Percentiles rank a stretch among this genome's conserved stretches.
Conservation (phyloP, 2,797 vertebrate species). For the Arrhamphus sclerolepis region DNA sequence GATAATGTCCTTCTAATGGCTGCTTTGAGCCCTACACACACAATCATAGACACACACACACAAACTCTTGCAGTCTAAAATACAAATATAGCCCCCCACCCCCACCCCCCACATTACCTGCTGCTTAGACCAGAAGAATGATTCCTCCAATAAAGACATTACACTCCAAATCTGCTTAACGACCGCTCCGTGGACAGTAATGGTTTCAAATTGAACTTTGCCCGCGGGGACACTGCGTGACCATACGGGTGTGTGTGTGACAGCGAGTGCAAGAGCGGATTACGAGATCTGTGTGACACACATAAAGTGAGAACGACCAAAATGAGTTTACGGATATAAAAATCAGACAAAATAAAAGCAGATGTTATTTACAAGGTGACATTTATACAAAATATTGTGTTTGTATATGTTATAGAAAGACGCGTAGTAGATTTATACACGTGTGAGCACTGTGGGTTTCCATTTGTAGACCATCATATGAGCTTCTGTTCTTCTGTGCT, state of each 20-base stretch:
- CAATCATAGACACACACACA: constrained; percentile 9
- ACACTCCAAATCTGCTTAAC: constrained; percentile 89
- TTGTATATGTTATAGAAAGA: constrained; percentile 15
- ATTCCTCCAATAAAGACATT: constrained; percentile 96
- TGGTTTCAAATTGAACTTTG: constrained; percentile 94
- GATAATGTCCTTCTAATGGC: constrained; percentile 91
- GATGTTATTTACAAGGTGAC: constrained; percentile 22
- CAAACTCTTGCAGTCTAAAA: constrained; percentile 15
- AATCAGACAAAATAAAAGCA: constrained; percentile 44
- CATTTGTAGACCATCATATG: not conserved
- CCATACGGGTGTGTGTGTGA: constrained; percentile 34
- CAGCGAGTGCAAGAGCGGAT: constrained; percentile 26
- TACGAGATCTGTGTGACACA: constrained; percentile 31
- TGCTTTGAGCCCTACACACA: constrained; percentile 55
- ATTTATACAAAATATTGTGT: constrained; percentile 41
- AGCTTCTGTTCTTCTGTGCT: constrained; percentile 14
- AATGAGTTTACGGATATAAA: constrained; percentile 55
- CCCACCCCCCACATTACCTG: constrained; percentile 68
- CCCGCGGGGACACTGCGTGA: constrained; percentile 76
- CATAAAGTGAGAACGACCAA: constrained; percentile 33
- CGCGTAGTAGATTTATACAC: constrained; percentile 11
- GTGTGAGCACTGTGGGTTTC: constrained; percentile 1
- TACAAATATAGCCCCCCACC: constrained; percentile 34
- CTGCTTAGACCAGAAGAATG: constrained; percentile 89
- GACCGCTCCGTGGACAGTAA: constrained; percentile 88